Base-by-base conservation (phyloP, 2,888 invertebrate species). In the Patella pellucida region DNA sequence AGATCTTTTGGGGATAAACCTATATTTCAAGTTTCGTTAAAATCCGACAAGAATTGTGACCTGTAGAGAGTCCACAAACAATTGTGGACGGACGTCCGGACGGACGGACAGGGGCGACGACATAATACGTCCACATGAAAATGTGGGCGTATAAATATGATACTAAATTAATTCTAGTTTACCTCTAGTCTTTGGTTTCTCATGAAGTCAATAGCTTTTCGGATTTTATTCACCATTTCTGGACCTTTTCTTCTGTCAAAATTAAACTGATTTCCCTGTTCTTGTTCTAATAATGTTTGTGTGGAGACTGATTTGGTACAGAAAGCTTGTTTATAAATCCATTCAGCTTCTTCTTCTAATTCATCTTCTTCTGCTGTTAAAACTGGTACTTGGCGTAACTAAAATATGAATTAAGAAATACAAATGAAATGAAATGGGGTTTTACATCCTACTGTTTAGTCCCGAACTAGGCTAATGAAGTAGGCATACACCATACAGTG, bases 241-340 rank as follows among this genome's bases (percentile, higher is more conserved):
- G 85, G 85, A 12, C 86, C 85, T 67, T 83, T 79, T 27, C 82
- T 52, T 9, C 77, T 76, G 14, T 62, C 62, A 62, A 62, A 50
- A 69, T 69, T 69, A 50, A 31, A 69, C 14, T 69, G 23, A 69
- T 41, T 31, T 16, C 51, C 41, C n/a, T 69, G n/a, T n/a, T 54
- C n/a, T 54, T 54, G 31, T 72, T 19, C n/a, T 72, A 51, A n/a
- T 75, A 52, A 31, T 73, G 91, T 95, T 91, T 96, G 96, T 79
- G 94, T 94, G 0, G 97, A 96, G 2, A 97, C 94, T 0, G 95
- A 93, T 0, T 95, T 94, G 83, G 95, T 95, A 83, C 94, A 94
- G 92, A 99, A 99, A 0, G 97, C 98, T 89, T 96, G 95, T 84
- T 96, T 95, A 90, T 96, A 97, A 81, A 99, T 98, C 99, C 99